Evolutionary conservation across 2,888 invertebrate genomes (phyloP).

Genomic region (Mycalesis mineus): DNA sequence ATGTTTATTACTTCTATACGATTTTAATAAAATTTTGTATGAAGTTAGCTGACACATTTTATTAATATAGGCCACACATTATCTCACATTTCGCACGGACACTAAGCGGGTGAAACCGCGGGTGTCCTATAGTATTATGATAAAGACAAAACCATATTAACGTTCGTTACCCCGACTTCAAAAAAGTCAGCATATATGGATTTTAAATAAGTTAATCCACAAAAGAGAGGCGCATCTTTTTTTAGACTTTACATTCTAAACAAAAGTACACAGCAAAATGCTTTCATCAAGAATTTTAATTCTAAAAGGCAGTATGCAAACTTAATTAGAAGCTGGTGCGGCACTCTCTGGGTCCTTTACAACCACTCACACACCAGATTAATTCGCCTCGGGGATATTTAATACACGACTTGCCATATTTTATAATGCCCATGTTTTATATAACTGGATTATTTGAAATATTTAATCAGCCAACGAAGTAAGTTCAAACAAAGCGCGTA

Average conservation of each 20-base stretch:
- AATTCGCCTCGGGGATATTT: constrained; percentile 25
- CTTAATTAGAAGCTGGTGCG: constrained; percentile 26
- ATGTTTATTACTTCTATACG: too few species aligned
- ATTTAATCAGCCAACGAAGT: too few species aligned
- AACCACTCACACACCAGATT: constrained; percentile 19
- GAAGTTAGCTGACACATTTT: too few species aligned
- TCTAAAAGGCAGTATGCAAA: constrained; percentile 26
- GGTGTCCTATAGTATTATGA: too few species aligned
- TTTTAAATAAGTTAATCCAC: constrained; percentile 15
- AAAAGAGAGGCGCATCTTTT: constrained; percentile 11
- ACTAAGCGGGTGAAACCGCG: too few species aligned
- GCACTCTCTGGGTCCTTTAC: constrained; percentile 22
- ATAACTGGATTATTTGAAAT: constrained; percentile 5
- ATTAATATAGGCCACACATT: too few species aligned
- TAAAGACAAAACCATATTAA: too few species aligned
- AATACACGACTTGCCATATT: constrained; percentile 15
- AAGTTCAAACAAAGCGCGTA: too few species aligned
- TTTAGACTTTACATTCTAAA: constrained; percentile 23
- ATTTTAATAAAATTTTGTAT: too few species aligned
- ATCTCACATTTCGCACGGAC: too few species aligned
- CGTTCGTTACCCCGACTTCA: not conserved
- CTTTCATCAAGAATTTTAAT: constrained; percentile 27
- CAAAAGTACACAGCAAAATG: constrained; percentile 20
- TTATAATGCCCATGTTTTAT: too few species aligned
- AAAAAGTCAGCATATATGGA: constrained; percentile 1